These are phyloP conservation scores for Solenopsis invicta DNA, from an alignment of 1,140 invertebrate genomes.

Conservation along the genomic window DNA sequence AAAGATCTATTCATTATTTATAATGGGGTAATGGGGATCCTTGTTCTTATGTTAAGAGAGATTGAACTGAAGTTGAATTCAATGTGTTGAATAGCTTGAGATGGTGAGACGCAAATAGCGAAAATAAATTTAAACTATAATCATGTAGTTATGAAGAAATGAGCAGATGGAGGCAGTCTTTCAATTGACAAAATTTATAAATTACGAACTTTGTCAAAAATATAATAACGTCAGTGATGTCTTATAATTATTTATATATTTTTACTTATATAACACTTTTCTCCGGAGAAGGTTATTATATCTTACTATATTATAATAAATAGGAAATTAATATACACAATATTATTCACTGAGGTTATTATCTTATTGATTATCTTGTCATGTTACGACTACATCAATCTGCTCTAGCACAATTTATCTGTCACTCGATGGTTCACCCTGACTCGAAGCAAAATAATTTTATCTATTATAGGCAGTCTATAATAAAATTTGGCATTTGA, in stretches of 20 bases:
- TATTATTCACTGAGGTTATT: conserved; percentile 63
- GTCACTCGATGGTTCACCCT: conserved; percentile 47
- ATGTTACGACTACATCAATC: conserved; percentile 19
- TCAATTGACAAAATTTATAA: conserved; percentile 21
- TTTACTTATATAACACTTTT: conserved; percentile 14
- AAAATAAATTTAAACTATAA: conserved; percentile 62
- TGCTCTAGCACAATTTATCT: conserved; percentile 55
- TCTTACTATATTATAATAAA: not conserved
- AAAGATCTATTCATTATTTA: conserved; percentile 60
- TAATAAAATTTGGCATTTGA: not conserved
- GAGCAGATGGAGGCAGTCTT: conserved; percentile 52
- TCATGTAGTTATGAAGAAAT: conserved; percentile 52
- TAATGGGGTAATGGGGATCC: conserved; percentile 71
- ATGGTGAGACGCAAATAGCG: conserved; percentile 51
- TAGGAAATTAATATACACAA: not conserved
- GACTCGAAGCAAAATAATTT: conserved; percentile 55
- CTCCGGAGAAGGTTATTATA: not conserved
- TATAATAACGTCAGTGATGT: conserved; percentile 52
- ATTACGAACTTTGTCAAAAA: conserved; percentile 39
- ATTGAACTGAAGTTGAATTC: conserved; percentile 70
- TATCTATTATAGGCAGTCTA: not conserved
- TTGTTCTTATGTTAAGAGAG: conserved; percentile 74
- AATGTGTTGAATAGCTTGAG: conserved; percentile 64
- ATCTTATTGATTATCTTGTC: conserved; percentile 63
- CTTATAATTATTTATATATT: conserved; percentile 26